These are phyloP conservation scores for Cotesia chilonis DNA, from an alignment of 1,140 invertebrate genomes.

Conservation along the genomic window DNA sequence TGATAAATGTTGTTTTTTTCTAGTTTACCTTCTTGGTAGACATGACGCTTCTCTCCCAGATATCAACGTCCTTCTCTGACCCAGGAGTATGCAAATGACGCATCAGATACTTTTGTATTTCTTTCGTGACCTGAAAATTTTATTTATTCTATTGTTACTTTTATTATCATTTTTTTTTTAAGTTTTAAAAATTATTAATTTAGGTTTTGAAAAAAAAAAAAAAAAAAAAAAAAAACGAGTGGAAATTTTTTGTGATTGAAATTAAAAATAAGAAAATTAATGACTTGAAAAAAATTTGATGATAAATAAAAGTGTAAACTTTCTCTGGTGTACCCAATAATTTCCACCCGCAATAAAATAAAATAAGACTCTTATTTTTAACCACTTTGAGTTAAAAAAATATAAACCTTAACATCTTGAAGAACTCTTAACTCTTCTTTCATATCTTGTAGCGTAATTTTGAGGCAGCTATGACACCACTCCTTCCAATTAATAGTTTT, in stretches of 20 bases:
- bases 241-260: background rate
- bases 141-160: background rate
- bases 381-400: too few relatives aligned
- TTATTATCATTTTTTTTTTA: background rate
- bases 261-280: too few relatives aligned
- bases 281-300: too few relatives aligned
- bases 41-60: conserved; percentile 32
- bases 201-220: too few relatives aligned
- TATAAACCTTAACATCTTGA: conserved; percentile 66
- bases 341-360: too few relatives aligned
- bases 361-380: too few relatives aligned
- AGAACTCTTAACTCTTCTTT: conserved; percentile 67
- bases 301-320: too few relatives aligned
- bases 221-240: too few relatives aligned
- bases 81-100: conserved; percentile 36
- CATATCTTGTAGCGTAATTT: conserved; percentile 70
- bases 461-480: conserved; percentile 70
- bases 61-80: conserved; percentile 38
- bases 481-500: conserved; percentile 68
- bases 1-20: background rate
- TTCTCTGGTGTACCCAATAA: too few relatives aligned
- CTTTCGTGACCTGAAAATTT: conserved; percentile 63
- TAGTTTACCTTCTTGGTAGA: conserved; percentile 39
- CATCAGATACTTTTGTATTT: conserved; percentile 69
- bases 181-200: background rate